These are phyloP conservation scores for Lepisosteus osseus DNA, from an alignment of 2,113 vertebrate genomes.

Conservation along the genomic window DNA sequence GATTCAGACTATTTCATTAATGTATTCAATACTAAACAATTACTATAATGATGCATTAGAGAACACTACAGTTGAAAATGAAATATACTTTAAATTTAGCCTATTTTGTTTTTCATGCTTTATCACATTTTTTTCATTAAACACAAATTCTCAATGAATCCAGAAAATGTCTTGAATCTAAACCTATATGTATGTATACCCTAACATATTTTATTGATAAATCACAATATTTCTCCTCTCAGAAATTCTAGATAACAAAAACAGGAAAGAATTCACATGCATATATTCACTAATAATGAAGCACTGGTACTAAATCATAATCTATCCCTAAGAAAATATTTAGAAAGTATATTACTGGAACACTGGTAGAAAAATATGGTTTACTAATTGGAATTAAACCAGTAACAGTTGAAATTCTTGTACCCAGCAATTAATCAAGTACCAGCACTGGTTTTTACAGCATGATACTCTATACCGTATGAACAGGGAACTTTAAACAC, in stretches of 20 bases:
- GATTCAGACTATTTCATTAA: not conserved
- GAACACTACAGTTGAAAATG: not conserved
- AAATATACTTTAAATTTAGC: not conserved
- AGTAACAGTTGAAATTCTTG: no score
- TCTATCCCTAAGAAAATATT: not conserved
- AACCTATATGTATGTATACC: not conserved
- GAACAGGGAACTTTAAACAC: no score
- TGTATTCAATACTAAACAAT: not conserved
- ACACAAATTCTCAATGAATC: no score
- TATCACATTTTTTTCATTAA: not conserved
- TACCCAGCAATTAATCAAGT: no score
- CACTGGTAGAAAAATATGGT: constrained; percentile 12
- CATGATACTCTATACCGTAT: no score
- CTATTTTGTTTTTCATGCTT: constrained; percentile 10
- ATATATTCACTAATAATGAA: not conserved
- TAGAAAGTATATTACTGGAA: not conserved
- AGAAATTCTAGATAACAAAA: not conserved
- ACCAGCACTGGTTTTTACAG: no score
- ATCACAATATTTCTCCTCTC: not conserved
- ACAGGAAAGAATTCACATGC: not conserved
- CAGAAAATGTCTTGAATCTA: no score
- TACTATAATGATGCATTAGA: not conserved
- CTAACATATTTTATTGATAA: not conserved
- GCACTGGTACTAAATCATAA: not conserved
- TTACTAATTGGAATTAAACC: no score